Conservation (phyloP, 1,140 invertebrate genomes). For the Zophobas atratus region DNA sequence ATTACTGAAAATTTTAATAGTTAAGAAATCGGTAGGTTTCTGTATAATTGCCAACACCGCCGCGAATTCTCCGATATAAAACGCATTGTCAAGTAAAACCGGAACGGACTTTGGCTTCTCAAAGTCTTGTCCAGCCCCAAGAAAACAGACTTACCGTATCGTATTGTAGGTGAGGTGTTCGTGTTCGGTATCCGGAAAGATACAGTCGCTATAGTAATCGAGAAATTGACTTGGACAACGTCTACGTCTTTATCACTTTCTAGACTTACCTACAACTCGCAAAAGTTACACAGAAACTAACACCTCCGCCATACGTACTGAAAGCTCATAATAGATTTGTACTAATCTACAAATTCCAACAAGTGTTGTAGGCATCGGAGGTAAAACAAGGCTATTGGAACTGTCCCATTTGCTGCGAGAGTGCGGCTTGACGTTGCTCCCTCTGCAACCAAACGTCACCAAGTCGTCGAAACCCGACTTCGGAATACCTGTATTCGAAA, state of each 20-base stretch:
- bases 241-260: conserved; percentile 82
- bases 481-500: conserved; percentile 75
- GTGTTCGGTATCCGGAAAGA: conserved; percentile 85
- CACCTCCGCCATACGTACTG: conserved; percentile 71
- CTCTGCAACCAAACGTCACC: conserved; percentile 63
- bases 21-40: no score
- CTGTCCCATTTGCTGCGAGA: conserved; percentile 79
- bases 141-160: conserved; percentile 75
- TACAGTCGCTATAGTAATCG: conserved; percentile 87
- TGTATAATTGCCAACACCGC: neutral
- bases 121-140: no score
- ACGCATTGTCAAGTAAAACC: no score
- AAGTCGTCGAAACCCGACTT: no score
- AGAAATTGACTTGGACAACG: conserved; percentile 83
- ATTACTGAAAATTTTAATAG: no score
- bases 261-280: conserved; percentile 75
- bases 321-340: conserved; percentile 86
- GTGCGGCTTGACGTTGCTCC: conserved; percentile 76
- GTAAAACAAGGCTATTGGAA: conserved; percentile 79
- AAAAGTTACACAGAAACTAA: neutral
- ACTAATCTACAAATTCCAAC: conserved; percentile 83
- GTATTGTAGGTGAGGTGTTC: conserved; percentile 75
- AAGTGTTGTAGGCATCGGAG: conserved; percentile 85
- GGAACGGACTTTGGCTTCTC: no score
- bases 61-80: no score